Base-by-base conservation (phyloP, 1,140 invertebrate genomes). In the Drosophila orosa region DNA sequence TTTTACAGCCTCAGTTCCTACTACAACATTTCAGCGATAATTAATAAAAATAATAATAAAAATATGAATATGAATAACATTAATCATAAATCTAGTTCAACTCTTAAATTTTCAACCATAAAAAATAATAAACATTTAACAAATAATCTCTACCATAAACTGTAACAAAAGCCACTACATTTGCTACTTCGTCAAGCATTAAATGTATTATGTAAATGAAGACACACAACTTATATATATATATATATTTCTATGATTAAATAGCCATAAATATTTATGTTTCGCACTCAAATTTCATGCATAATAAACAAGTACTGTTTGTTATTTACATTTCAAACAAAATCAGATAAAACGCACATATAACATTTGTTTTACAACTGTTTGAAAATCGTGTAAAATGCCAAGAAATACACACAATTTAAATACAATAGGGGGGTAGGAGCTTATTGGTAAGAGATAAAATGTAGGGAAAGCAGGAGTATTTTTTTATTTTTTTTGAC, bases 401-500 rank as follows among this genome's bases (percentile, higher is more conserved):
- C 12, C n/a, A 5, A 12, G 17, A 19, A 42, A 40, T 29, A 44
- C 35, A 17, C 13, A 44, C 42, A 44, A 48, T 52, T 52, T 52
- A 31, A 52, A 52, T 52, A 52, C 48, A 52, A 52, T 52, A 17
- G 47, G 5, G 35, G 6, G 15, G 1, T 15, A 13, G n/a, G 17
- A 19, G 27, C 12, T 15, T 22, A 52, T 52, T 52, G 48, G 48
- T 33, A 52, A 52, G 48, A 52, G 13, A 52, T 52, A 33, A 52
- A 52, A 19, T 3, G 24, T 0, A 17, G 2, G 40, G 17, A 22
- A 22, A 12, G 19, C 2, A 13, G 12, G 1, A 5, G 9, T 24
- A n/a, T 39, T 1, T 25, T 25, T 29, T 50, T 19, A 27, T 39
- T 1, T 25, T 25, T 29, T 50, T 19, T 25, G 47, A 8, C 10